phyloP scores from a whole-genome alignment of 2,113 vertebrate species.

The Alexandromys fortis region DNA sequence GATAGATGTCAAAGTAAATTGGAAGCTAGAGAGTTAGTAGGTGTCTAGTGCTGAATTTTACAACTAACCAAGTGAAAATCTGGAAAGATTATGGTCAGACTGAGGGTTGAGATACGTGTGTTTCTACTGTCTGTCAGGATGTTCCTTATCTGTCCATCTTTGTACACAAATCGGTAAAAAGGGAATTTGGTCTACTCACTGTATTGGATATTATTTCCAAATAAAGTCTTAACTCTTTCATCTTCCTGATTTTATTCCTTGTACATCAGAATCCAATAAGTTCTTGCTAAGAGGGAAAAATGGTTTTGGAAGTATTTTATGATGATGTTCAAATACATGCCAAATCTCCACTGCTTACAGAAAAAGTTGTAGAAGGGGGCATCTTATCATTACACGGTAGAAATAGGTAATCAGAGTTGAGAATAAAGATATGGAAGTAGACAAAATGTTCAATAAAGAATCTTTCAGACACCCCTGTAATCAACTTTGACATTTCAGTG shows the following conservation, averaged over 20 bases:
- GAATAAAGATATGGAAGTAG: constrained; percentile 17
- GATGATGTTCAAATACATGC: constrained; percentile 31
- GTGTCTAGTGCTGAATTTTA: constrained; percentile 3
- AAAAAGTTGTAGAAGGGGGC: neutral
- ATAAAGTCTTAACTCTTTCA: constrained; percentile 42
- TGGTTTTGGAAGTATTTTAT: constrained; percentile 44
- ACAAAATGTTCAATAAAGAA: constrained; percentile 45
- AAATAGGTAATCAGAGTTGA: constrained; percentile 36
- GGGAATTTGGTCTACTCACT: neutral
- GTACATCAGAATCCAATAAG: neutral
- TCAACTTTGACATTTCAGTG: constrained; percentile 57
- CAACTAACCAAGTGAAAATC: constrained; percentile 13
- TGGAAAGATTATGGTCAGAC: neutral
- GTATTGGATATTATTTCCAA: constrained; percentile 20
- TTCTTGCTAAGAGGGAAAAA: constrained; percentile 21
- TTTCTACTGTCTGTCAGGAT: neutral
- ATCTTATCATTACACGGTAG: neutral
- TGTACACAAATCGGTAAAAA: neutral
- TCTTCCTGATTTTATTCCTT: constrained; percentile 49
- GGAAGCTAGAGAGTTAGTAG: constrained; percentile 28
- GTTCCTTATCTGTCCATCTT: neutral
- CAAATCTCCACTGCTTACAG: neutral
- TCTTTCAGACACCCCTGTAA: constrained; percentile 41
- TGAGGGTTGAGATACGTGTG: neutral
- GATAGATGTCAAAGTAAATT: constrained; percentile 45